These are phyloP conservation scores for Drosophila leonis DNA, from an alignment of 2,888 invertebrate genomes.

Conservation along the genomic window DNA sequence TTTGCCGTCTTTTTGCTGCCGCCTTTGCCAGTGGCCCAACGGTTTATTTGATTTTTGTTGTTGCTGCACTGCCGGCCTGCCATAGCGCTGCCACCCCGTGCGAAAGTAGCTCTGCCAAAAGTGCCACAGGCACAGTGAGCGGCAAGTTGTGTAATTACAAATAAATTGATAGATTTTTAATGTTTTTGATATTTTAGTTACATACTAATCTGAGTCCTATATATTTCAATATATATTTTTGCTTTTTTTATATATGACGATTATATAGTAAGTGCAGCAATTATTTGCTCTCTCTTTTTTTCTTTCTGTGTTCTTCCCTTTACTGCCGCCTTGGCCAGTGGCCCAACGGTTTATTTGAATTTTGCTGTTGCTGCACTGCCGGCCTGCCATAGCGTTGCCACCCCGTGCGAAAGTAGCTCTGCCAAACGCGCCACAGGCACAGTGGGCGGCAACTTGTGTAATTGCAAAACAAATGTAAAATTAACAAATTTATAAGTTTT, in stretches of 20 bases:
- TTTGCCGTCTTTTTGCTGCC: background rate
- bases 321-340: conserved; percentile 20
- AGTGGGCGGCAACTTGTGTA: background rate
- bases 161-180: background rate
- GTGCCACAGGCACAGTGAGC: conserved; percentile 5
- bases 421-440: no score
- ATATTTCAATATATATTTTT: no score
- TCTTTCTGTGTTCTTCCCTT: background rate
- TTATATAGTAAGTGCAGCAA: conserved; percentile 12
- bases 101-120: background rate
- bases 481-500: background rate
- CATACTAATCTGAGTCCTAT: no score
- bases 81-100: conserved; percentile 12
- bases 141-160: background rate
- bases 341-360: background rate
- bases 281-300: background rate
- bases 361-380: conserved; percentile 1
- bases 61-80: conserved; percentile 1
- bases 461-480: background rate
- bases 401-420: background rate
- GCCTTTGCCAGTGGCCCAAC: conserved; percentile 18
- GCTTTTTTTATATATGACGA: background rate
- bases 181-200: background rate
- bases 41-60: background rate
- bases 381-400: conserved; percentile 13